A percentile compares a stretch with the other conserved stretches of the same genome.
These are phyloP conservation scores for Diplodus puntazzo DNA, from an alignment of 2,797 vertebrate species.

Conservation along the genomic window DNA sequence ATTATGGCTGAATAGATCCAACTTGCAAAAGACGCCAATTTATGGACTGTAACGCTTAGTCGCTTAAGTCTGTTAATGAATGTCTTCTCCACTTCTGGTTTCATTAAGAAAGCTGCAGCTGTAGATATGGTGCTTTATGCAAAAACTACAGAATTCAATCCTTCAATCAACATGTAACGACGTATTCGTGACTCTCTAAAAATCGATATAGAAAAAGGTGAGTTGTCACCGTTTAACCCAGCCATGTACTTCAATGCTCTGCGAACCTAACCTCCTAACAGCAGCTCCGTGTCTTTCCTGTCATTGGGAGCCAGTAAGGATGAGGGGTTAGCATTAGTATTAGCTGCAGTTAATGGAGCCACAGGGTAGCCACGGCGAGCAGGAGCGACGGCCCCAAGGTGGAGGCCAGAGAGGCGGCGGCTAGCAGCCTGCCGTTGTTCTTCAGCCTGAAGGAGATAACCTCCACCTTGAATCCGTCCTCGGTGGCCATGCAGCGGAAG, in stretches of 20 bases:
- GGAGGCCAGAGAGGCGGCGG: slow-evolving; percentile 77
- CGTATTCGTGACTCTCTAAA: slow-evolving; percentile 52
- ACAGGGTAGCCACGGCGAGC: slow-evolving; percentile 77
- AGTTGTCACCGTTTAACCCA: slow-evolving; percentile 46
- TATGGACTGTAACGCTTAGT: slow-evolving; percentile 33
- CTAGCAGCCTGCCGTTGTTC: slow-evolving; percentile 75
- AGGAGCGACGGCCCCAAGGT: slow-evolving; percentile 81
- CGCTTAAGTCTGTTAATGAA: slow-evolving; percentile 34
- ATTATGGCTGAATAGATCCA: slow-evolving; percentile 61
- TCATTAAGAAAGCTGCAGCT: slow-evolving; percentile 38
- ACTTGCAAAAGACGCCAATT: slow-evolving; percentile 38
- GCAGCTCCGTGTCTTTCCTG: slow-evolving; percentile 60
- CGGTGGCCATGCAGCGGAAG: slow-evolving; percentile 88
- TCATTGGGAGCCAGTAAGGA: slow-evolving; percentile 72
- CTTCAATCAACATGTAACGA: slow-evolving; percentile 4
- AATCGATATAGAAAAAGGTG: slow-evolving; percentile 52
- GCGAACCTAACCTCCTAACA: slow-evolving; percentile 80
- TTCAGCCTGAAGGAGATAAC: slow-evolving; percentile 87
- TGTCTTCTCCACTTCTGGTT: slow-evolving; percentile 24
- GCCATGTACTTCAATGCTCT: slow-evolving; percentile 75
- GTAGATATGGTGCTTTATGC: slow-evolving; percentile 35
- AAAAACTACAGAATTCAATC: slow-evolving; percentile 47
- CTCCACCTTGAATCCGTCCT: slow-evolving; percentile 88
- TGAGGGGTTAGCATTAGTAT: slow-evolving; percentile 72
- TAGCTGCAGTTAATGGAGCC: slow-evolving; percentile 85